Evolutionary conservation across 2,113 vertebrate genomes (phyloP).

Genomic region (Larimichthys crocea): DNA sequence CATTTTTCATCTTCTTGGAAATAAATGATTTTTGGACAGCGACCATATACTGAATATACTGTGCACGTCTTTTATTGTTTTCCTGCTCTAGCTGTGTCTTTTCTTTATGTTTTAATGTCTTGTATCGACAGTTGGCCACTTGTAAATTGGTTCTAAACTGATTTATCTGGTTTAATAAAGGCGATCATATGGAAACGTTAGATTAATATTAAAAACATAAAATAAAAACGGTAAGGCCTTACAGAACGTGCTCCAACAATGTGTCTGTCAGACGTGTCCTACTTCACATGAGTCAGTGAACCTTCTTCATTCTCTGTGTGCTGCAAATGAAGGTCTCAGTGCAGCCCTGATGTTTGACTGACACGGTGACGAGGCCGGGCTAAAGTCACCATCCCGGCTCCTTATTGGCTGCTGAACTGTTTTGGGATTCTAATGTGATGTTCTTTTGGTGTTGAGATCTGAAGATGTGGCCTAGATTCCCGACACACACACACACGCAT

Average conservation of each 20-base stretch:
- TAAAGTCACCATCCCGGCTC: not conserved
- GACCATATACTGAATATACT: no score
- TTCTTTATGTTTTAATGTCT: no score
- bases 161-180: no score
- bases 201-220: not conserved
- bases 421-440: slow-evolving; percentile 42
- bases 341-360: slow-evolving; percentile 9
- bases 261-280: not conserved
- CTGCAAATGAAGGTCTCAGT: not conserved
- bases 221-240: no score
- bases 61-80: no score
- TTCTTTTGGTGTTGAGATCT: slow-evolving; percentile 38
- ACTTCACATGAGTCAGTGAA: slow-evolving; percentile 4
- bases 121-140: no score
- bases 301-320: not conserved
- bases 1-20: no score
- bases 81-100: no score
- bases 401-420: slow-evolving; percentile 32
- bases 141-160: no score
- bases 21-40: no score
- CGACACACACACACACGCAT: not conserved
- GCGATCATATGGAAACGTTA: no score
- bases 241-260: not conserved
- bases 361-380: not conserved
- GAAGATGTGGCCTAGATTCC: slow-evolving; percentile 70